Evolutionary conservation across 2,113 vertebrate species (phyloP).

Genomic region (Elephantulus edwardii): DNA sequence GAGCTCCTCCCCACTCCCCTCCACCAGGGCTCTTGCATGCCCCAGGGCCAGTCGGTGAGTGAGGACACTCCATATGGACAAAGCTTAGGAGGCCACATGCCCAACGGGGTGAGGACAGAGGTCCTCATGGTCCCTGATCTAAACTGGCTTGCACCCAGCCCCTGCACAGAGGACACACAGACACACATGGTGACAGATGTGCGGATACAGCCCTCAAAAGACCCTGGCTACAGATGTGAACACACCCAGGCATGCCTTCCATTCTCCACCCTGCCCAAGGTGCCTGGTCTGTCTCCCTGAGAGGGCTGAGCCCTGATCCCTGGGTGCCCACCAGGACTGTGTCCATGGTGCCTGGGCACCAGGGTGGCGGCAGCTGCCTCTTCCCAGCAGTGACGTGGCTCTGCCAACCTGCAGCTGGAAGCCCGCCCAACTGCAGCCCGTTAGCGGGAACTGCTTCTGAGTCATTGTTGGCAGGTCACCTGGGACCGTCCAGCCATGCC

Average conservation of each 20-base stretch:
- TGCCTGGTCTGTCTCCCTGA: no score
- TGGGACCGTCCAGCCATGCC: no score
- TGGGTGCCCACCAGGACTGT: not conserved
- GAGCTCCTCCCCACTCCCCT: no score
- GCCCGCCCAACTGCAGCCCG: slow-evolving; percentile 45
- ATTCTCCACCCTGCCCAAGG: not conserved
- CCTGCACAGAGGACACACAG: not conserved
- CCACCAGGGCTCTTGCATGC: no score
- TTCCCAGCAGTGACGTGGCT: slow-evolving; percentile 40
- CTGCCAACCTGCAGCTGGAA: slow-evolving; percentile 23
- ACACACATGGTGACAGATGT: fast-evolving
- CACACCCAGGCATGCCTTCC: no score
- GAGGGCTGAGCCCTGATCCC: not conserved
- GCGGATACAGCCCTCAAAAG: not conserved
- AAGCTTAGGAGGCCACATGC: not conserved
- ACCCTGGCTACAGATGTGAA: not conserved
- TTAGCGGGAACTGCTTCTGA: slow-evolving; percentile 53
- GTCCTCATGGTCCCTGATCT: not conserved
- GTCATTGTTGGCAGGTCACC: not conserved
- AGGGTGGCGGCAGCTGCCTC: not conserved
- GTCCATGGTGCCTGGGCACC: not conserved
- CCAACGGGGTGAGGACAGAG: not conserved
- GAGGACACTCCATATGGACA: not conserved
- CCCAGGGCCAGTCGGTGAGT: no score
- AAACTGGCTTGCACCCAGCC: not conserved